Evolutionary conservation across 1,140 invertebrate species (phyloP).

Genomic region (Venturia canescens): DNA sequence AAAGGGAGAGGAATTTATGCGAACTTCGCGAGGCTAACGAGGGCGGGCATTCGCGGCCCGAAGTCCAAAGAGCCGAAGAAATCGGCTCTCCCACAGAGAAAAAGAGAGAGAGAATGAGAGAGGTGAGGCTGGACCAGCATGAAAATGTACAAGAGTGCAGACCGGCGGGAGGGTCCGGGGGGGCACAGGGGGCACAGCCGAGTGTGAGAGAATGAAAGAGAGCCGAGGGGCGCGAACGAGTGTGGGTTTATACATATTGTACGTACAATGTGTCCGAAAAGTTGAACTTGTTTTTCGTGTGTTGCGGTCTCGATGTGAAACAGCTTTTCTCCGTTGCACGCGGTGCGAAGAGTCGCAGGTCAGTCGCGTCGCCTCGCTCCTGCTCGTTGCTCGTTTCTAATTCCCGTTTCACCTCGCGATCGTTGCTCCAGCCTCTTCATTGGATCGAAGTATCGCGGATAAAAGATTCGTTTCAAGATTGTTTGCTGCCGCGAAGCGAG

Average conservation of each 20-base stretch:
- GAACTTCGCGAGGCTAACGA: slow-evolving; percentile 40
- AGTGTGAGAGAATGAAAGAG: slow-evolving; percentile 22
- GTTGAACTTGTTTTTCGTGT: neutral
- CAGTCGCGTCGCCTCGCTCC: too few species aligned
- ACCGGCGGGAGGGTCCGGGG: neutral
- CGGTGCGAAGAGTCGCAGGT: too few species aligned
- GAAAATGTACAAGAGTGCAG: neutral
- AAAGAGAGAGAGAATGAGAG: slow-evolving; percentile 27
- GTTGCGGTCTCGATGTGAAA: too few species aligned
- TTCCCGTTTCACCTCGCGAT: too few species aligned
- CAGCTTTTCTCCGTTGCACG: too few species aligned
- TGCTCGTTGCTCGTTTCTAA: too few species aligned
- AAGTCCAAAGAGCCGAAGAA: slow-evolving; percentile 33
- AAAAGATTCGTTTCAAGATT: too few species aligned
- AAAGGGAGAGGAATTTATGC: slow-evolving; percentile 35
- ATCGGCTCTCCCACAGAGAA: slow-evolving; percentile 36
- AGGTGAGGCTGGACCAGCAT: slow-evolving; percentile 19
- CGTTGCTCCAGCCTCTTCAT: too few species aligned
- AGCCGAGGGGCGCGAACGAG: slow-evolving; percentile 22
- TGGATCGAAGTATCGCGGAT: too few species aligned
- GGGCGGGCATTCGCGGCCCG: slow-evolving; percentile 23
- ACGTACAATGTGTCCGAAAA: too few species aligned
- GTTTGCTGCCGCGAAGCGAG: too few species aligned
- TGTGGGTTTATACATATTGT: neutral
- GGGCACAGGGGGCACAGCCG: neutral